These are phyloP conservation scores for Brachionus rubens DNA, from an alignment of 1,140 invertebrate genomes.

Conservation along the genomic window DNA sequence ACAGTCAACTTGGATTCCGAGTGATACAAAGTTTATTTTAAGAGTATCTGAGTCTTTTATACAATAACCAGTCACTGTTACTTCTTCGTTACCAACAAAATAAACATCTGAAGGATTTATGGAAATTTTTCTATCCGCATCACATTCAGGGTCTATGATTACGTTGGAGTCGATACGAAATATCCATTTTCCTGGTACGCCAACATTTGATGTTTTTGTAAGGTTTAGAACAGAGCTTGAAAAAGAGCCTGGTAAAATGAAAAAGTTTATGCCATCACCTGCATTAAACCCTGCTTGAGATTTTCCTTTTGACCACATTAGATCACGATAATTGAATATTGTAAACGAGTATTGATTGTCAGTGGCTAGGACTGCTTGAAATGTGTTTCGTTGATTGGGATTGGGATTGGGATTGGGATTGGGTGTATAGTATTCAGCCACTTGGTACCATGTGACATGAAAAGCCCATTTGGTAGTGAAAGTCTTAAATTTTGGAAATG, in stretches of 20 bases:
- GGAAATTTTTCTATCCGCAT: background rate
- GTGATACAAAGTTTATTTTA: background rate
- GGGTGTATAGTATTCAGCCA: background rate
- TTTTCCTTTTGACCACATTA: background rate
- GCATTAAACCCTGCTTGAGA: constrained; percentile 32
- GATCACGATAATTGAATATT: background rate
- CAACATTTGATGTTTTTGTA: background rate
- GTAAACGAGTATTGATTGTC: constrained; percentile 5
- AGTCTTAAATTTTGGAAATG: background rate
- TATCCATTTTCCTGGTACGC: background rate
- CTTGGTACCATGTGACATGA: constrained; percentile 12
- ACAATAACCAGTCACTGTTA: background rate
- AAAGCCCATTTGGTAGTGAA: constrained; percentile 6
- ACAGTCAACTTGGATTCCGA: background rate
- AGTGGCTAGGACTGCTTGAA: constrained; percentile 6
- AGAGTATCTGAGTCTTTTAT: background rate
- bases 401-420: background rate
- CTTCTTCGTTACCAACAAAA: background rate
- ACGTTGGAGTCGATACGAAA: background rate
- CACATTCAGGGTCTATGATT: background rate
- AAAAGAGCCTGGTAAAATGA: background rate
- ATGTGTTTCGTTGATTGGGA: too few relatives aligned
- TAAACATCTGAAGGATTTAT: background rate
- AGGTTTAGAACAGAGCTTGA: background rate
- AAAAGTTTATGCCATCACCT: background rate